These are phyloP conservation scores for Apostichopus japonicus DNA, from an alignment of 35 echinoderm and acorn worm species.

Conservation along the genomic window DNA sequence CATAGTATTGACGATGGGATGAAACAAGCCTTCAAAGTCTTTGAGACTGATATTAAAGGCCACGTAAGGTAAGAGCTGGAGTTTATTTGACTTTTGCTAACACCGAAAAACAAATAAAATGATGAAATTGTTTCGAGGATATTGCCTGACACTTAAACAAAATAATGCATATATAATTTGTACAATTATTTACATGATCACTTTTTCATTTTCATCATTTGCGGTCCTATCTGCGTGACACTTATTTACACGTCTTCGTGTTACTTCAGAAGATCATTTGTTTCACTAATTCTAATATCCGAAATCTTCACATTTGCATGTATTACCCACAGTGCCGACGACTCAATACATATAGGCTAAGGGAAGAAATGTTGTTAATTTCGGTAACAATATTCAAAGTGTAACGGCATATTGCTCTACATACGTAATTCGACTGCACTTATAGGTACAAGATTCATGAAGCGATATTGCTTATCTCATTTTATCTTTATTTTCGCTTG, in stretches of 20 bases:
- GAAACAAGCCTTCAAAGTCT: conserved; percentile 43
- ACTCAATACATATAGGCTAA: background rate
- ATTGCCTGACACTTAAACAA: too few species aligned
- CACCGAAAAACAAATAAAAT: background rate
- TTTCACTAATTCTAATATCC: too few species aligned
- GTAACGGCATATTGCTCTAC: background rate
- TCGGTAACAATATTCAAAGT: background rate
- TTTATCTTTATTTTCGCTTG: too few species aligned
- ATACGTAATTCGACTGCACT: too few species aligned
- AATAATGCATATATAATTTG: too few species aligned
- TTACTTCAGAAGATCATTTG: too few species aligned
- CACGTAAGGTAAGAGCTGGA: conserved; percentile 9
- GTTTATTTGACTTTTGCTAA: background rate
- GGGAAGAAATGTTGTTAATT: background rate
- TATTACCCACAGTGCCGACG: background rate
- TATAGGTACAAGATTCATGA: too few species aligned
- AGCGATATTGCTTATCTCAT: too few species aligned
- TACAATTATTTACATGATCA: too few species aligned
- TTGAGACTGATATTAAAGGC: conserved; percentile 38
- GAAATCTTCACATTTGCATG: background rate
- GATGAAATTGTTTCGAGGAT: background rate
- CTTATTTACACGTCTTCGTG: too few species aligned
- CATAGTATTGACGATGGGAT: conserved; percentile 20
- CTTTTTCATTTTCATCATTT: too few species aligned
- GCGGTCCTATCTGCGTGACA: too few species aligned